phyloP scores from a whole-genome alignment of 2,888 invertebrate genomes.

The Uropetala carovei region DNA sequence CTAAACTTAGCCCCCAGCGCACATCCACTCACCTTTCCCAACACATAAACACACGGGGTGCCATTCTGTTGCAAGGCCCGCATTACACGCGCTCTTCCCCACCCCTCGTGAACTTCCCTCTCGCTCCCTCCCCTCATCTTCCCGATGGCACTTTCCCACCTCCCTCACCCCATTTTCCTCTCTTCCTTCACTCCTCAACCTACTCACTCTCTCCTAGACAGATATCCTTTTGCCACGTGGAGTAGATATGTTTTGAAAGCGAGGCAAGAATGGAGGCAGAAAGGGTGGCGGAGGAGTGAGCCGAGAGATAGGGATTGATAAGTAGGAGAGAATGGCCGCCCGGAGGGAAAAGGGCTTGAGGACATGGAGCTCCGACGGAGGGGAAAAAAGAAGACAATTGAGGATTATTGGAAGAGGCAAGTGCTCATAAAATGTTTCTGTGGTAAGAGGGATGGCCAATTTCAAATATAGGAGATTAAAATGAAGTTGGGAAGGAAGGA shows the following conservation, averaged over 20 bases:
- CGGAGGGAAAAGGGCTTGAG: background rate
- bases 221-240: background rate
- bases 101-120: background rate
- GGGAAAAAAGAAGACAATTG: slow-evolving; percentile 6
- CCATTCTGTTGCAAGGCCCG: slow-evolving; percentile 56
- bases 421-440: slow-evolving; percentile 14
- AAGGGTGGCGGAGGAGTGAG: background rate
- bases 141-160: background rate
- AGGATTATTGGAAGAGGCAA: background rate
- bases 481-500: background rate
- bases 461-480: slow-evolving; percentile 17
- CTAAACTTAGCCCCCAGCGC: slow-evolving; percentile 61
- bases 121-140: background rate
- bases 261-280: background rate
- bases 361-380: background rate
- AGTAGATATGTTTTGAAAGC: background rate
- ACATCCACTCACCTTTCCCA: slow-evolving; percentile 59
- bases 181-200: background rate
- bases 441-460: slow-evolving; percentile 26
- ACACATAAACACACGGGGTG: slow-evolving; percentile 57
- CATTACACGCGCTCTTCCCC: slow-evolving; percentile 50
- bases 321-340: background rate
- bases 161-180: background rate
- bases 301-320: background rate
- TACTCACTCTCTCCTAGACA: background rate